These are phyloP conservation scores for Malurus elegans DNA, from an alignment of 2,113 vertebrate species.

Conservation along the genomic window DNA sequence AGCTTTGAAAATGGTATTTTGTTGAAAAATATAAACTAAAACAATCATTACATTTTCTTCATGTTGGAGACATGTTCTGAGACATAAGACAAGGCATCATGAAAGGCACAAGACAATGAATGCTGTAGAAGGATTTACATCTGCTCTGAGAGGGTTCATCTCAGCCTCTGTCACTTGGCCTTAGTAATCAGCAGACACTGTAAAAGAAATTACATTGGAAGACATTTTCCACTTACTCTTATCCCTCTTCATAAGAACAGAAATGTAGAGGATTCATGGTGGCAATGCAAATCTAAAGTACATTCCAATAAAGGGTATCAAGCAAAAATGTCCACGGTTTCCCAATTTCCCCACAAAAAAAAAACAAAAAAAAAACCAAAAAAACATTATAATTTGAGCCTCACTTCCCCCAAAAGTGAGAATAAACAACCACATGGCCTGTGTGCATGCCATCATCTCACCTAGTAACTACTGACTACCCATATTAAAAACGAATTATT, in stretches of 20 bases:
- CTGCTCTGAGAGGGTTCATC: not conserved
- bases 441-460: not conserved
- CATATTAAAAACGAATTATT: not conserved
- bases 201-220: not conserved
- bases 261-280: not conserved
- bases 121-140: not conserved
- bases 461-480: not conserved
- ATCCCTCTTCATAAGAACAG: accelerated
- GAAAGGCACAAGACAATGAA: not conserved
- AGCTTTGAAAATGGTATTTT: not conserved
- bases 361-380: not conserved
- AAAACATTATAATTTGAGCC: not conserved
- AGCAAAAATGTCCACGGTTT: not conserved
- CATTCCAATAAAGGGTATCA: not conserved
- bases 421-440: not conserved
- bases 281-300: not conserved
- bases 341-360: not conserved
- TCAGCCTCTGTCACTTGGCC: not conserved
- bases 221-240: not conserved
- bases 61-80: not conserved
- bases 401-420: not conserved
- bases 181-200: not conserved
- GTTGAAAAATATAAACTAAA: not conserved
- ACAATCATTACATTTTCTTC: not conserved
- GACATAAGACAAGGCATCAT: not conserved